Evolutionary conservation across 2,113 vertebrate genomes (phyloP).

Genomic region (Hemiprocne comata): DNA sequence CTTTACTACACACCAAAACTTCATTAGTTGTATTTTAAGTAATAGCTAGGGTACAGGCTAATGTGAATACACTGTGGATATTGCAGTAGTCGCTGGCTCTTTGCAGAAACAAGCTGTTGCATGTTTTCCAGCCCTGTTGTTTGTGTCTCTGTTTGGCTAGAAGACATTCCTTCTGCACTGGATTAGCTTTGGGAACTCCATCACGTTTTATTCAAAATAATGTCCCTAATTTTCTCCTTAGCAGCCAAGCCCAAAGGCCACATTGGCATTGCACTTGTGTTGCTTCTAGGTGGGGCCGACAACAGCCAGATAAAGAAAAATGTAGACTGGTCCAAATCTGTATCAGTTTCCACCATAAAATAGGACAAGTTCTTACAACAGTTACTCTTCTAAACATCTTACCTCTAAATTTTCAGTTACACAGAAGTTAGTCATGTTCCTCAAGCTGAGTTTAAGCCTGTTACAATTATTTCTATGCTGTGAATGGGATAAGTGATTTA

Average conservation of each 20-base stretch:
- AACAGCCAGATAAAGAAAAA: background rate
- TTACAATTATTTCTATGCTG: background rate
- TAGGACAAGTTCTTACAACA: background rate
- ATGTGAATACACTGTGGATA: background rate
- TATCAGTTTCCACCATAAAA: background rate
- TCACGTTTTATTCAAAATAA: background rate
- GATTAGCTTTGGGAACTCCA: background rate
- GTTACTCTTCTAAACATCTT: background rate
- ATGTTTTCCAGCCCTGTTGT: accelerated
- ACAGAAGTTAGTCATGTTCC: background rate
- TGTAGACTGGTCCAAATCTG: accelerated
- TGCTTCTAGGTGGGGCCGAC: background rate
- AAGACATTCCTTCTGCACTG: background rate
- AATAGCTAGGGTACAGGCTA: background rate
- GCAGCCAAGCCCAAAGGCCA: background rate
- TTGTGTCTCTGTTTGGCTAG: background rate
- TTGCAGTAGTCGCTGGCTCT: background rate
- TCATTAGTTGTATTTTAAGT: background rate
- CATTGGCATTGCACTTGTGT: background rate
- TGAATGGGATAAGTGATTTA: background rate
- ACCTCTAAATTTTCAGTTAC: background rate
- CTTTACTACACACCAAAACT: background rate
- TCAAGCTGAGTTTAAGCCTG: background rate
- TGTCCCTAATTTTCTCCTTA: background rate
- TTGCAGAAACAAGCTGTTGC: background rate